These are phyloP conservation scores for Mylabris sibirica DNA, from an alignment of 2,888 invertebrate genomes.

Conservation along the genomic window DNA sequence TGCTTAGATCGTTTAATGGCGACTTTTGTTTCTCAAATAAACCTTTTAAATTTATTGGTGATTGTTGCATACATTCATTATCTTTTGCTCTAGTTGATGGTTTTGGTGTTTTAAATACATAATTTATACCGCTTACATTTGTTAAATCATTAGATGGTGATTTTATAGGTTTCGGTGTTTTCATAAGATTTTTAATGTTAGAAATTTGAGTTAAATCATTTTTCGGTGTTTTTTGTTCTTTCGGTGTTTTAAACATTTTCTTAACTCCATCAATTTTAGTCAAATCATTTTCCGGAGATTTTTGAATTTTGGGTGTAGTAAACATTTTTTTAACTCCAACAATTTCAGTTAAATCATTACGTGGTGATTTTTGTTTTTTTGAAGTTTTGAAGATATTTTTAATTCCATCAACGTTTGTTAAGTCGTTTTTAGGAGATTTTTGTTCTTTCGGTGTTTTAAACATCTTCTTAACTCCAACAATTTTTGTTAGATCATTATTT, in stretches of 20 bases:
- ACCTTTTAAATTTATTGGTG: not conserved
- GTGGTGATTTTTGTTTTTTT: conserved; percentile 37
- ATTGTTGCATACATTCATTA: not conserved
- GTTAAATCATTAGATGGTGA: conserved; percentile 33
- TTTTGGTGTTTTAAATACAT: conserved; percentile 24
- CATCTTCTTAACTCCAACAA: conserved; percentile 32
- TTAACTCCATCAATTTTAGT: conserved; percentile 29
- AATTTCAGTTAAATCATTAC: conserved; percentile 42
- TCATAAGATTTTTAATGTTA: conserved; percentile 56
- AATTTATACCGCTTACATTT: conserved; percentile 23
- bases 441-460: conserved; percentile 34
- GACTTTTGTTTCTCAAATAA: not conserved
- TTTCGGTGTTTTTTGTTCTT: conserved; percentile 42
- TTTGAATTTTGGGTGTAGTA: conserved; percentile 39
- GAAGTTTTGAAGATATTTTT: conserved; percentile 44
- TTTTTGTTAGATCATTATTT: conserved; percentile 31
- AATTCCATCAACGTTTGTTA: conserved; percentile 43
- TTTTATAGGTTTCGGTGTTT: not conserved
- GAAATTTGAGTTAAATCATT: conserved; percentile 61
- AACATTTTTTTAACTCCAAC: conserved; percentile 44
- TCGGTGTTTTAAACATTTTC: conserved; percentile 32
- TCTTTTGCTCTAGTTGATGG: conserved; percentile 31
- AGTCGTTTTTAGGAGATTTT: conserved; percentile 43
- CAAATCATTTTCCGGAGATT: conserved; percentile 40
- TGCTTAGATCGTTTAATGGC: conserved; percentile 44